phyloP scores from a whole-genome alignment of 2,888 invertebrate genomes.

The Eumerus sabulonum region DNA sequence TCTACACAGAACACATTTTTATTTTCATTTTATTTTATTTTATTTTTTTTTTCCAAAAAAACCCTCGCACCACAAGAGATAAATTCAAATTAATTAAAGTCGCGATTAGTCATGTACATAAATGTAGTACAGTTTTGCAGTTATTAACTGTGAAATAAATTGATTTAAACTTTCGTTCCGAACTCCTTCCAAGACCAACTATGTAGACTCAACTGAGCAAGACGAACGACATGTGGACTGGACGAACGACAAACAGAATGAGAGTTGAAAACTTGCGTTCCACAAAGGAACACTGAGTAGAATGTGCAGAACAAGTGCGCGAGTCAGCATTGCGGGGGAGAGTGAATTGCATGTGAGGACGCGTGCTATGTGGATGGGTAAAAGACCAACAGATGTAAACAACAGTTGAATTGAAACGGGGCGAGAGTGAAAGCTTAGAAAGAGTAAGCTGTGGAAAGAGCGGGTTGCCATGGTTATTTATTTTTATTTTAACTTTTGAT shows the following conservation, averaged over 20 bases:
- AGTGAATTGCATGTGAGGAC: slow-evolving; percentile 37
- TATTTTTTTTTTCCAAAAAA: slow-evolving; percentile 1
- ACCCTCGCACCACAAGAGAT: slow-evolving; percentile 2
- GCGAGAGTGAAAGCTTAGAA: slow-evolving; percentile 37
- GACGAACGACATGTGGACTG: slow-evolving; percentile 29
- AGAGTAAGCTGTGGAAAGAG: neutral
- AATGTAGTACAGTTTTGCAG: slow-evolving; percentile 44
- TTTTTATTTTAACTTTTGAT: no score
- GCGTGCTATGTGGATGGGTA: no score
- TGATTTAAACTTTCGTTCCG: slow-evolving; percentile 18
- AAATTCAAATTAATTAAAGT: no score
- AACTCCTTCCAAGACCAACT: slow-evolving; percentile 63
- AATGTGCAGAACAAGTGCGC: slow-evolving; percentile 32
- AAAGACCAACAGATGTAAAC: slow-evolving; percentile 53
- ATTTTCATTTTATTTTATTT: slow-evolving; percentile 1
- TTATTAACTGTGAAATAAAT: slow-evolving; percentile 52
- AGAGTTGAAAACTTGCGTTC: slow-evolving; percentile 60
- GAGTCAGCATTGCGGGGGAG: slow-evolving; percentile 13
- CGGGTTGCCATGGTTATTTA: no score
- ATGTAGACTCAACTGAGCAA: slow-evolving; percentile 70
- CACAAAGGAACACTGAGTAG: slow-evolving; percentile 37
- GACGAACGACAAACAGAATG: neutral
- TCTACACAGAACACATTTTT: slow-evolving; percentile 16
- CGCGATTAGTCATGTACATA: slow-evolving; percentile 15
- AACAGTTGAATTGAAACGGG: slow-evolving; percentile 42